A percentile compares a stretch with the other conserved stretches of the same genome.
Evolutionary conservation across 2,888 invertebrate genomes (phyloP).

Genomic region (Hirtodrosophila alboralis): DNA sequence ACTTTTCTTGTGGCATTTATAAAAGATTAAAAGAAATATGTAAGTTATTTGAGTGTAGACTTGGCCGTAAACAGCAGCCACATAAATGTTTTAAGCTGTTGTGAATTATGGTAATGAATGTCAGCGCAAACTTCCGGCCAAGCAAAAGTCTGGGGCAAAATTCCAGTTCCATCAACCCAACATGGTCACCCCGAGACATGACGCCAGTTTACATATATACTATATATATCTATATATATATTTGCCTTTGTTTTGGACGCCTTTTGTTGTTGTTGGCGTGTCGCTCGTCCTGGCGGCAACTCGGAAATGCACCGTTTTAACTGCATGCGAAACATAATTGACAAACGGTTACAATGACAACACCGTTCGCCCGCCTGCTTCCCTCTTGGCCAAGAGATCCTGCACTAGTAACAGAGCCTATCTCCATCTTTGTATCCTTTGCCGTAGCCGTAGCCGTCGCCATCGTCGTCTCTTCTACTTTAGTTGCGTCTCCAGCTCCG

Average conservation of each 20-base stretch:
- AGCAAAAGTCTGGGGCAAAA: constrained; percentile 27
- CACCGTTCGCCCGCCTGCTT: not conserved
- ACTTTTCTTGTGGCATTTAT: no score
- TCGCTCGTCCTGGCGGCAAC: constrained; percentile 6
- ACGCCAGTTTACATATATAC: no score
- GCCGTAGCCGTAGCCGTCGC: not conserved
- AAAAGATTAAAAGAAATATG: no score
- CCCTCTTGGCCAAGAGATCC: no score
- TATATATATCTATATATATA: no score
- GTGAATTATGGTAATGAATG: constrained; percentile 79
- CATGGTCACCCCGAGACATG: no score
- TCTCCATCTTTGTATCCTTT: not conserved
- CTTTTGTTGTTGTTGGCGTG: constrained; percentile 36
- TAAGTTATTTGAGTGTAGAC: no score
- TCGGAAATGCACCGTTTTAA: constrained; percentile 64
- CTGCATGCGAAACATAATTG: constrained; percentile 71
- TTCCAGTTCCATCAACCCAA: not conserved
- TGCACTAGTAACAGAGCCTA: not conserved
- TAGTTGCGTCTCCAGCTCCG: not conserved
- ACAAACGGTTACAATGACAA: constrained; percentile 61
- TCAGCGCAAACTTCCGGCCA: constrained; percentile 73
- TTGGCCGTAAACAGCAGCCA: constrained; percentile 58
- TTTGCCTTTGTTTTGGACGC: constrained; percentile 21
- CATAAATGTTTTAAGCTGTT: constrained; percentile 77
- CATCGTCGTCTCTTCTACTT: no score